A percentile compares a stretch with the other conserved stretches of the same genome.
phyloP scores from a whole-genome alignment of 2,888 invertebrate genomes.

The Pterobdella sp. region DNA sequence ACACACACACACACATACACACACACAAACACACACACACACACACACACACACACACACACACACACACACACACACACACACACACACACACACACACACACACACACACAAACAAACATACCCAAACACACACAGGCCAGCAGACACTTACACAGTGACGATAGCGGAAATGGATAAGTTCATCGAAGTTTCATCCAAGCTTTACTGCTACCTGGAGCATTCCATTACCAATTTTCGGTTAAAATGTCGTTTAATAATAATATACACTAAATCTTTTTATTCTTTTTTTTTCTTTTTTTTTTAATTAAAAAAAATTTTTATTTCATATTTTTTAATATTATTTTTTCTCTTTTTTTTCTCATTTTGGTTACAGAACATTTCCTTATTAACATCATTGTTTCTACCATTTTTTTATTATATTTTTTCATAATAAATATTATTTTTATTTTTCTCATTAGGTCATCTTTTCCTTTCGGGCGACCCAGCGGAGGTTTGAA shows the following conservation, averaged over 20 bases:
- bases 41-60: not conserved
- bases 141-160: slow-evolving; percentile 23
- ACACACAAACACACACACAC: not conserved
- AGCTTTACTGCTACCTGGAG: slow-evolving; percentile 11
- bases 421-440: not conserved
- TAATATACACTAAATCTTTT: not conserved
- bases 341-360: not conserved
- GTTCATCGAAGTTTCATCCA: slow-evolving; percentile 16
- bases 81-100: not conserved
- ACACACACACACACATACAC: not conserved
- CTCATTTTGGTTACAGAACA: not conserved
- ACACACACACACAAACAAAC: not conserved
- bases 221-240: slow-evolving; percentile 20
- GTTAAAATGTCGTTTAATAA: not conserved
- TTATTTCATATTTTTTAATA: not conserved
- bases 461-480: slow-evolving; percentile 26
- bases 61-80: not conserved
- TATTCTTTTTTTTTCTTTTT: not conserved
- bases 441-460: slow-evolving; percentile 12
- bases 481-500: slow-evolving; percentile 21
- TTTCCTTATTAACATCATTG: slow-evolving; percentile 12
- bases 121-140: not conserved
- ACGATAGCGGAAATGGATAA: slow-evolving; percentile 20
- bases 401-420: not conserved
- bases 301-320: not conserved